A percentile compares a stretch with the other conserved stretches of the same genome.
phyloP scores from a whole-genome alignment of 2,113 vertebrate species.

The Dasypus novemcinctus region DNA sequence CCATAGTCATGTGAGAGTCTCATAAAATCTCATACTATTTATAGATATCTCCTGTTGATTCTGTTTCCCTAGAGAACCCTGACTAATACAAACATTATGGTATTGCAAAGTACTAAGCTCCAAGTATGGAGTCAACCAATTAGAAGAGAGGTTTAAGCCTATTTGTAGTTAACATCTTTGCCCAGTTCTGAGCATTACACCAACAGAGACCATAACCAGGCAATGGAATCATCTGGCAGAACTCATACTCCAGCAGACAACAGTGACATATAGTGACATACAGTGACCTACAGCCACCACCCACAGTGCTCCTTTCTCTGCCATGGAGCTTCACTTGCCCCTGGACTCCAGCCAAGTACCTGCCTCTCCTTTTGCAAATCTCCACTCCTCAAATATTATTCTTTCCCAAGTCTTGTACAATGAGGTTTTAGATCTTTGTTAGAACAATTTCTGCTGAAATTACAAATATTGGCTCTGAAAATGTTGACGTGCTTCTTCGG shows the following conservation, averaged over 20 bases:
- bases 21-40: too few species aligned
- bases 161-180: not conserved
- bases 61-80: too few species aligned
- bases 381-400: not conserved
- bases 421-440: not conserved
- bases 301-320: not conserved
- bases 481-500: not conserved
- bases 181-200: not conserved
- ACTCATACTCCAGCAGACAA: not conserved
- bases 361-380: not conserved
- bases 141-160: not conserved
- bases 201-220: not conserved
- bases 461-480: not conserved
- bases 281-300: not conserved
- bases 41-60: too few species aligned
- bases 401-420: not conserved
- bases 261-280: too few species aligned
- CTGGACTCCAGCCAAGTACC: not conserved
- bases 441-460: constrained; percentile 19
- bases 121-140: not conserved
- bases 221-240: not conserved
- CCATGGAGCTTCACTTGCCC: not conserved
- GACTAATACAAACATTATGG: too few species aligned
- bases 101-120: not conserved
- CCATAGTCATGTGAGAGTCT: too few species aligned